A percentile compares a stretch with the other conserved stretches of the same genome.
These are phyloP conservation scores for Hylaea fasciaria DNA, from an alignment of 2,888 invertebrate species.

Conservation along the genomic window DNA sequence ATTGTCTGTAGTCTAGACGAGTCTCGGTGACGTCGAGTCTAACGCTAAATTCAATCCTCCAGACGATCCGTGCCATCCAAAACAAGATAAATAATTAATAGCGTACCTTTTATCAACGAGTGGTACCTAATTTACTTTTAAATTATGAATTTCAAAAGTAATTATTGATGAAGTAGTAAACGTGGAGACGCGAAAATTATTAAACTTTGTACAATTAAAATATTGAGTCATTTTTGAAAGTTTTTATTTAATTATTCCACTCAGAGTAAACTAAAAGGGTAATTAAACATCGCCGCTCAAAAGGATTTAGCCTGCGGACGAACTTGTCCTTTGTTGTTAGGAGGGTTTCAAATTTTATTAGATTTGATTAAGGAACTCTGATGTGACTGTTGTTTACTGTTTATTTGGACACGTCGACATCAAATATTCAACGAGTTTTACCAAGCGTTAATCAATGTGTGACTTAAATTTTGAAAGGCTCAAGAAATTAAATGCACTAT, in stretches of 20 bases:
- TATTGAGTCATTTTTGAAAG: constrained; percentile 8
- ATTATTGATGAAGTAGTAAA: background rate
- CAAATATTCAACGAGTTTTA: constrained; percentile 20
- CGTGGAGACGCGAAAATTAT: background rate
- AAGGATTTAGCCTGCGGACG: constrained; percentile 27
- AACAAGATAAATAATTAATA: constrained; percentile 31
- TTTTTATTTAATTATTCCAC: constrained; percentile 28
- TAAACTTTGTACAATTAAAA: constrained; percentile 5
- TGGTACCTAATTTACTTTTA: constrained; percentile 8
- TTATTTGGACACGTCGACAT: constrained; percentile 19
- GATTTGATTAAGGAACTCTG: constrained; percentile 27
- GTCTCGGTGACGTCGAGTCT: constrained; percentile 58
- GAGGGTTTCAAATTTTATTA: constrained; percentile 32
- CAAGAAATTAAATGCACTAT: constrained; percentile 3
- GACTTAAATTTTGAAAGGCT: constrained; percentile 10
- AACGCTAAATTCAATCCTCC: constrained; percentile 47
- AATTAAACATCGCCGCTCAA: constrained; percentile 31
- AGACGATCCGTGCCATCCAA: constrained; percentile 43
- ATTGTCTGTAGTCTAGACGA: constrained; percentile 68
- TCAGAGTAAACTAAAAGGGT: constrained; percentile 13
- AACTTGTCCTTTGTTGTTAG: constrained; percentile 18
- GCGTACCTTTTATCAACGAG: constrained; percentile 14
- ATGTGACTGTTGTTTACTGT: constrained; percentile 16
- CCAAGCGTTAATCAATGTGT: constrained; percentile 9
- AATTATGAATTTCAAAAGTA: no score